These are phyloP conservation scores for Chelon labrosus DNA, from an alignment of 2,797 vertebrate species.

Conservation along the genomic window DNA sequence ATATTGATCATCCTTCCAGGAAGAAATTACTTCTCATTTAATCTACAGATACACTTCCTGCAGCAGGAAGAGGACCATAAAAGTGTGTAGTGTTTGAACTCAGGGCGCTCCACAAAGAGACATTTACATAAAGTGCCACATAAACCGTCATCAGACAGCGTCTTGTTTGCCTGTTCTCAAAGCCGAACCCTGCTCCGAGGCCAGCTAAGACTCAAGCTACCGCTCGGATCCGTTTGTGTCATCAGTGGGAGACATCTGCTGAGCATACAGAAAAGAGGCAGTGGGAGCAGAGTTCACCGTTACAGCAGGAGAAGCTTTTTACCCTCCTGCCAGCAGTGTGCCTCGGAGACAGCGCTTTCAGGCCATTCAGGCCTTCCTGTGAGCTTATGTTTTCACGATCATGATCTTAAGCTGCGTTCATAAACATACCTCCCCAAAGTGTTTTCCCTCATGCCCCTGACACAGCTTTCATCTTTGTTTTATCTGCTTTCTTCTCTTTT, in stretches of 20 bases:
- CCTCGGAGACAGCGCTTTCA: conserved; percentile 12
- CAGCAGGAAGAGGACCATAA: conserved; percentile 7
- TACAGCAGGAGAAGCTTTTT: conserved; percentile 41
- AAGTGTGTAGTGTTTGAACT: not conserved
- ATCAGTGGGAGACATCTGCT: conserved; percentile 73
- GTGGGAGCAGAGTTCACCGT: conserved; percentile 44
- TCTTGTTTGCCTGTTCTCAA: conserved; percentile 32
- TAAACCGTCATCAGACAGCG: conserved; percentile 2
- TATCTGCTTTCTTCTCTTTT: conserved; percentile 15
- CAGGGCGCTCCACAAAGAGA: not conserved
- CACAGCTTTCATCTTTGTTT: conserved; percentile 65
- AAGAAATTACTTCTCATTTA: conserved; percentile 27
- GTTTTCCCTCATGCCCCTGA: conserved; percentile 48
- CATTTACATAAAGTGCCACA: not conserved
- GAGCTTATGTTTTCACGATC: conserved; percentile 64
- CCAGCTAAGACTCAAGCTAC: not conserved
- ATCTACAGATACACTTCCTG: conserved; percentile 34
- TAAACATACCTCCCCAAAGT: conserved; percentile 70
- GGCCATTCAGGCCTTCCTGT: conserved; percentile 42
- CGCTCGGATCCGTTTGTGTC: conserved; percentile 54
- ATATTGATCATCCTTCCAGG: conserved; percentile 32
- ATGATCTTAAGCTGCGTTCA: conserved; percentile 69
- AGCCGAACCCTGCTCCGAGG: conserved; percentile 28
- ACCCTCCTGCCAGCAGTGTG: conserved; percentile 11
- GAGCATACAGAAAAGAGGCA: conserved; percentile 53